Conservation (phyloP, 2,113 vertebrate genomes). For the Chaetorhynchus papuensis region DNA sequence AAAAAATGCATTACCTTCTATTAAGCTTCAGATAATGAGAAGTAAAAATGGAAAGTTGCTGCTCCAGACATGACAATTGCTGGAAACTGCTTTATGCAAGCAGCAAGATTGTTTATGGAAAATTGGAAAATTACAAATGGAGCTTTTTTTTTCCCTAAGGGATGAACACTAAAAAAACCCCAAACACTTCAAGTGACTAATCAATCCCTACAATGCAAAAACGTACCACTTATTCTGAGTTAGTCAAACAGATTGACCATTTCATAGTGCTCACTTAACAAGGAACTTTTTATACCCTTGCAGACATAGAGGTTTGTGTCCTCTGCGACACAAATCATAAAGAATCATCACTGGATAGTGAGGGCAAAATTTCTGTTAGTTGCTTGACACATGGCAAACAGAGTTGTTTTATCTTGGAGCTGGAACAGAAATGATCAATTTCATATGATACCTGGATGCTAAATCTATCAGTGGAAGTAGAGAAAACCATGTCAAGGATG, state of each 20-base stretch:
- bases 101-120: background rate
- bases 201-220: background rate
- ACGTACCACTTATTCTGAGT: background rate
- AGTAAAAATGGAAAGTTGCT: background rate
- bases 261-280: background rate
- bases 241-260: background rate
- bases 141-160: background rate
- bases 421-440: background rate
- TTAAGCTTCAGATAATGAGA: background rate
- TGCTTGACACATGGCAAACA: background rate
- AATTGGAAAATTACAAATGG: background rate
- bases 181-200: background rate
- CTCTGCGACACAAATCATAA: background rate
- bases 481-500: background rate
- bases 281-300: background rate
- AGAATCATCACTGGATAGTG: background rate
- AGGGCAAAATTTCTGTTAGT: background rate
- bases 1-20: background rate
- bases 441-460: background rate
- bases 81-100: background rate
- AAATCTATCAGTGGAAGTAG: background rate
- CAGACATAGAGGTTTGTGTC: background rate
- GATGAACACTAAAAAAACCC: background rate
- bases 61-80: background rate
- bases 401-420: background rate